Evolutionary conservation across 2,113 vertebrate species (phyloP).

Genomic region (Propithecus coquereli): DNA sequence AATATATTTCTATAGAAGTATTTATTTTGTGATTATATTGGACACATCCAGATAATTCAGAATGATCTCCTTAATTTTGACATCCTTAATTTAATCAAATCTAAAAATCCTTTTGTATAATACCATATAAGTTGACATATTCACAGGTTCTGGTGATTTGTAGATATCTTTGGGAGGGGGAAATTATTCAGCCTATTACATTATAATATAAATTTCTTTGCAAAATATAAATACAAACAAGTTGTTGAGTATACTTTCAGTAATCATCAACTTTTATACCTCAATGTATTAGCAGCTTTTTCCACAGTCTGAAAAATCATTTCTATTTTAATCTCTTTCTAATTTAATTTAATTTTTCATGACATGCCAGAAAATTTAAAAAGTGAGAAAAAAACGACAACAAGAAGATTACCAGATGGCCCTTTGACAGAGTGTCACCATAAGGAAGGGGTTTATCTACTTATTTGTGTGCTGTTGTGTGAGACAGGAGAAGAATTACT

Average conservation of each 20-base stretch:
- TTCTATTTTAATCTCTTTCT: constrained; percentile 4
- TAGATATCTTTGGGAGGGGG: background rate
- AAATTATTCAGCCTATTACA: background rate
- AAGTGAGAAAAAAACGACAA: constrained; percentile 16
- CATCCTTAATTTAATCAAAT: background rate
- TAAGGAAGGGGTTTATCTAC: background rate
- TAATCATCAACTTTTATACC: background rate
- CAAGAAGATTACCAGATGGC: constrained; percentile 41
- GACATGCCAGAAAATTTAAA: background rate
- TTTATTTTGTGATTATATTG: background rate
- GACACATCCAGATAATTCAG: background rate
- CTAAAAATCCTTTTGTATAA: background rate
- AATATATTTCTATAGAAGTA: background rate
- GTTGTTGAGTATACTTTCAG: background rate
- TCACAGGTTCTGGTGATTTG: background rate
- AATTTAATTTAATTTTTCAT: constrained; percentile 16
- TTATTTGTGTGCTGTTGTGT: constrained; percentile 31
- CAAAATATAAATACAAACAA: background rate
- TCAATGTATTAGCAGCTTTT: background rate
- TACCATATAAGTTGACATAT: background rate
- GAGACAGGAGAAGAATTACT: constrained; percentile 24
- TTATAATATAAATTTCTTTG: background rate
- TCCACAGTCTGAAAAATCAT: background rate
- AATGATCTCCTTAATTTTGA: background rate
- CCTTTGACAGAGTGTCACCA: background rate